Conservation (phyloP, 2,797 vertebrate genomes). For the Rhabdophis nuchalis region DNA sequence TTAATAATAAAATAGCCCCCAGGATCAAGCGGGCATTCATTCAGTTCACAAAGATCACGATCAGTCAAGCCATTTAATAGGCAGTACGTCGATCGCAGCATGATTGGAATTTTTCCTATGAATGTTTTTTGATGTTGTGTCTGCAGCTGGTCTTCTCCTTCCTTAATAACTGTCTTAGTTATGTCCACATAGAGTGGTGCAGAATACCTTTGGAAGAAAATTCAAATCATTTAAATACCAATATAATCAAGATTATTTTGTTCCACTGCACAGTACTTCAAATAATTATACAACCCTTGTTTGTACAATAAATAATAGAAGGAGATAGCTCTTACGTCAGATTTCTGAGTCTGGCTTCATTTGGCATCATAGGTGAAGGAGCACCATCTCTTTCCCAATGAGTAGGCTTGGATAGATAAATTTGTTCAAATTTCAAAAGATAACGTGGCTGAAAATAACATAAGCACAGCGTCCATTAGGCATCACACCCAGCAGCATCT, state of each 20-base stretch:
- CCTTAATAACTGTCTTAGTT: constrained; percentile 97
- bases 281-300: background rate
- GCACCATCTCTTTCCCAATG: constrained; percentile 98
- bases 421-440: constrained; percentile 96
- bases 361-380: constrained; percentile 98
- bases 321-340: constrained; percentile 81
- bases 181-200: constrained; percentile 97
- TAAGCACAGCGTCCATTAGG: constrained; percentile 10
- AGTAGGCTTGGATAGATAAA: constrained; percentile 96
- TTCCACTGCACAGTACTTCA: background rate
- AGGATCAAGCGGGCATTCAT: constrained; percentile 95
- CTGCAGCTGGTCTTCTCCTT: constrained; percentile 94
- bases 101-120: constrained; percentile 98
- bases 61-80: constrained; percentile 92
- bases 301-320: background rate
- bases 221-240: background rate
- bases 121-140: constrained; percentile 99
- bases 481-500: background rate
- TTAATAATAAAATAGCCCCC: constrained; percentile 99
- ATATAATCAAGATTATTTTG: background rate
- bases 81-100: constrained; percentile 97
- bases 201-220: constrained; percentile 81
- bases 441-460: constrained; percentile 85
- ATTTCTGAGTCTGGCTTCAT: constrained; percentile 92
- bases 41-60: constrained; percentile 94